Evolutionary conservation across 2,888 invertebrate species (phyloP).

Genomic region (Strigamia maritima): DNA sequence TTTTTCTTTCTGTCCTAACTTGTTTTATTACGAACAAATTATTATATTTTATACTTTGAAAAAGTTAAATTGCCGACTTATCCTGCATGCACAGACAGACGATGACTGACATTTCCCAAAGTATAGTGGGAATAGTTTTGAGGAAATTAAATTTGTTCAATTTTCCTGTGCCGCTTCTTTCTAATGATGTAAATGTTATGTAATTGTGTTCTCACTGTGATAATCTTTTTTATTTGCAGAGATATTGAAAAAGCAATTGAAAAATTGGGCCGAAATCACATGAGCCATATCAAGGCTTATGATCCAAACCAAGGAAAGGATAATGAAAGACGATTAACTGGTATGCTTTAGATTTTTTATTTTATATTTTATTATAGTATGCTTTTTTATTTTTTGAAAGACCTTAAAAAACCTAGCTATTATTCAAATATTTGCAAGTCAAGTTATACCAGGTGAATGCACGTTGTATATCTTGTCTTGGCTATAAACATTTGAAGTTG

Average conservation of each 20-base stretch:
- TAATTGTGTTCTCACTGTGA: background rate
- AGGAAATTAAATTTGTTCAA: background rate
- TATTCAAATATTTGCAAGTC: too few species aligned
- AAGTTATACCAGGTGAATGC: too few species aligned
- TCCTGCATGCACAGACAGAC: background rate
- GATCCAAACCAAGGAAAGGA: conserved; percentile 63
- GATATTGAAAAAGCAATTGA: conserved; percentile 95
- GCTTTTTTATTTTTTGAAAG: too few species aligned
- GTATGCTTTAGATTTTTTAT: conserved; percentile 46
- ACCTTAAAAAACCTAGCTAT: too few species aligned
- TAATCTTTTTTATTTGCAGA: conserved; percentile 60
- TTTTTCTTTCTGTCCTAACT: too few species aligned
- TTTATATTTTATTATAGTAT: too few species aligned
- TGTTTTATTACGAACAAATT: too few species aligned
- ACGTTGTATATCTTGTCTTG: too few species aligned
- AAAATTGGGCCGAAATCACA: conserved; percentile 84
- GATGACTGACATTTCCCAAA: background rate
- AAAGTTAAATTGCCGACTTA: background rate
- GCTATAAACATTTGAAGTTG: too few species aligned
- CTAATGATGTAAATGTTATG: background rate
- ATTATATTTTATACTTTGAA: too few species aligned
- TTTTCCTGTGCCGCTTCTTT: background rate
- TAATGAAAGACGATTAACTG: conserved; percentile 58
- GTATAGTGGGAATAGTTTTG: background rate
- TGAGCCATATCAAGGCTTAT: conserved; percentile 91